A percentile compares a stretch with the other conserved stretches of the same genome.
phyloP scores from a whole-genome alignment of 2,888 invertebrate genomes.

The Saturnia pavonia region DNA sequence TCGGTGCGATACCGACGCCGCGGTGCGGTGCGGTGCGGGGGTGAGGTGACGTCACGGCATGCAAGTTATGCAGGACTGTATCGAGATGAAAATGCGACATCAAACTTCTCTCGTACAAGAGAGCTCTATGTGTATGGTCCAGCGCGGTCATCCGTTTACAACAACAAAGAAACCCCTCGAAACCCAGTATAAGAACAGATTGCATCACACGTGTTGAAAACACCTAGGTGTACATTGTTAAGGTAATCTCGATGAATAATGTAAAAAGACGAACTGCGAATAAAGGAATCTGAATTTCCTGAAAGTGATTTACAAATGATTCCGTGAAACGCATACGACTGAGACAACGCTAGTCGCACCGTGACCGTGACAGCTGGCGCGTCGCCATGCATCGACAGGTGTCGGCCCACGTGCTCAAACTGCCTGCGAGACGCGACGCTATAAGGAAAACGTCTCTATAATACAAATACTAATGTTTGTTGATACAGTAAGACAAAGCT shows the following conservation, averaged over 20 bases:
- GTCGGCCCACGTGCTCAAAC: neutral
- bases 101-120: neutral
- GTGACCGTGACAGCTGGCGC: too few relatives aligned
- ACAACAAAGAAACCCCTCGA: too few relatives aligned
- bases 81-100: neutral
- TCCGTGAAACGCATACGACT: too few relatives aligned
- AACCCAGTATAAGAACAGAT: neutral
- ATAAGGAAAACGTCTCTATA: conserved; percentile 6
- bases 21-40: too few relatives aligned
- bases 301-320: neutral
- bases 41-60: neutral
- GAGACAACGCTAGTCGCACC: too few relatives aligned
- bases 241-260: neutral
- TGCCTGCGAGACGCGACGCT: neutral
- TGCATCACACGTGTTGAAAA: neutral
- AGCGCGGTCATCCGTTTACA: neutral
- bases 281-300: neutral
- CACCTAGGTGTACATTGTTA: neutral
- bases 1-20: neutral
- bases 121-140: neutral
- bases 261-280: neutral
- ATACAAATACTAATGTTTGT: neutral
- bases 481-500: too few relatives aligned
- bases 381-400: neutral
- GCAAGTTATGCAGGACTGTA: neutral